A percentile compares a stretch with the other conserved stretches of the same genome.
These are phyloP conservation scores for Heterotilapia buettikoferi DNA, from an alignment of 2,113 vertebrate genomes.

Conservation along the genomic window DNA sequence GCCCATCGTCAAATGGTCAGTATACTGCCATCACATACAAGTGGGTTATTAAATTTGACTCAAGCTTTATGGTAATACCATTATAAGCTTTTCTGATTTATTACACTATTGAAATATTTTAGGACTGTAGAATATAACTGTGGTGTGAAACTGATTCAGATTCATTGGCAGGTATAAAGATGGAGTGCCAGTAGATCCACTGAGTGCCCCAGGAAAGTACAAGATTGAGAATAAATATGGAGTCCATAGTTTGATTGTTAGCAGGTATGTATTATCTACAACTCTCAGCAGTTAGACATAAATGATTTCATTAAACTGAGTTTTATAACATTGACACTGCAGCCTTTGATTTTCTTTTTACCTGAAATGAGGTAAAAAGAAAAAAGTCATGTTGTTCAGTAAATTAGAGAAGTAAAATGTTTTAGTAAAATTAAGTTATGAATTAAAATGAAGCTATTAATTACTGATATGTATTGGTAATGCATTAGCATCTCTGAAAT, in stretches of 20 bases:
- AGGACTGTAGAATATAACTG: background rate
- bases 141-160: background rate
- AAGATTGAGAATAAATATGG: constrained; percentile 90
- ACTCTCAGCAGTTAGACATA: background rate
- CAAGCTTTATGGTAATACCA: accelerated
- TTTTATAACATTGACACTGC: background rate
- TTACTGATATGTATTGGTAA: background rate
- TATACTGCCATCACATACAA: background rate
- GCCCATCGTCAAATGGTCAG: constrained; percentile 92
- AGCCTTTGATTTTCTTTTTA: background rate
- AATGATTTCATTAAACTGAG: accelerated
- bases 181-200: constrained; percentile 78
- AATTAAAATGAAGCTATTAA: background rate
- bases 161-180: constrained; percentile 85
- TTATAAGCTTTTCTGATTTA: background rate
- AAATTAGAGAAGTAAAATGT: background rate
- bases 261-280: constrained; percentile 73
- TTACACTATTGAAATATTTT: background rate
- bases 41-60: background rate
- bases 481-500: background rate
- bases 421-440: background rate
- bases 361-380: background rate
- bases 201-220: constrained; percentile 86
- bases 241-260: constrained; percentile 89
- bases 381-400: background rate